Evolutionary conservation across 2,888 invertebrate genomes (phyloP), one percentile per base, ranked within the genome.

Genomic region (Nemotelus nigrinus): DNA sequence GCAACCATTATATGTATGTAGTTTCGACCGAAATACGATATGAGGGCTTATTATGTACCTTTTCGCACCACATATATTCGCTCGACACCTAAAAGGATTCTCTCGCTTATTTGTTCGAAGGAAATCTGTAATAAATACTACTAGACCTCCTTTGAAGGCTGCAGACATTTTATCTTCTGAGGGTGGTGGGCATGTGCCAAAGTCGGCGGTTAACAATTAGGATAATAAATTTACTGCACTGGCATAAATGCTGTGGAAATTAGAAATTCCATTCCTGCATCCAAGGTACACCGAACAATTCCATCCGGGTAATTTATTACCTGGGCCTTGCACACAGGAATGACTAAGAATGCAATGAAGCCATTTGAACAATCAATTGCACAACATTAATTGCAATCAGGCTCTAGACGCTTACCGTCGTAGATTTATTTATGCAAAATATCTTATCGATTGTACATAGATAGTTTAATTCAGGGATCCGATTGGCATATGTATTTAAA

Each of bases 211-310:
- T 74, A 74, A 74, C 74, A 74, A 74, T 74, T 74, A 74, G 74
- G 74, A 74, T 74, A 74, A 74, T 74, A 74, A 74, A 74, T 74
- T 60, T 48, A 47, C 25, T 39, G 43, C 70, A 60, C 10, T 44
- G 74, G 48, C 63, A 74, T 74, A 74, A 74, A 74, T 74, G 60
- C 47, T 45, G 45, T 74, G 74, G 60, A 74, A 74, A 74, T 74
- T 74, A 74, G 60, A 60, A 60, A 74, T 74, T 74, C 63, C 74
- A 48, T 74, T 63, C 39, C 50, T 50, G 60, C 60, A 74, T 50
- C 63, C 41, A 74, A 72, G 72, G 41, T 74, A 60, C 41, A 2
- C 70, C 47, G 70, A 70, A 70, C 63, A 60, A 74, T 74, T 50
- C 60, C 41, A 48, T 74, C 10, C 6, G 60, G 39, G 39, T 44